phyloP scores from a whole-genome alignment of 2,113 vertebrate genomes.

The Mus musculus region DNA sequence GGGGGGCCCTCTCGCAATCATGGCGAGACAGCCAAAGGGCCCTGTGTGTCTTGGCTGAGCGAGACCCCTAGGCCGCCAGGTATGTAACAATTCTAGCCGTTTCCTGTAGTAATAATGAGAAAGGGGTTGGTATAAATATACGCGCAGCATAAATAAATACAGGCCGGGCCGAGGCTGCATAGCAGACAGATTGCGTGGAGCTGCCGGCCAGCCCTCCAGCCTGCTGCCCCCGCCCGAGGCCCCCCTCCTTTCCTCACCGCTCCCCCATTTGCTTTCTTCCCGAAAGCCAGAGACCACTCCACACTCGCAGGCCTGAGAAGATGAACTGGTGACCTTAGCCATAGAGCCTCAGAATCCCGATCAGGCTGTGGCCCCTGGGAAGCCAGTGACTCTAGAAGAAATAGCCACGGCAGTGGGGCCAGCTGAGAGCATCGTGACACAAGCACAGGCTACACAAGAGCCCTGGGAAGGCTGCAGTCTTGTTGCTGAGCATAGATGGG shows the following conservation, averaged over 20 bases:
- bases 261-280: conserved; percentile 81
- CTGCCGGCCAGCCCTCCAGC: conserved; percentile 69
- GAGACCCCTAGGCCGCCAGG: conserved; percentile 82
- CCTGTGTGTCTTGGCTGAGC: conserved; percentile 84
- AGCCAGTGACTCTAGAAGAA: background rate
- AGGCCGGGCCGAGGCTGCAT: conserved; percentile 80
- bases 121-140: conserved; percentile 82
- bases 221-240: conserved; percentile 53
- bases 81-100: conserved; percentile 88
- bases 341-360: background rate
- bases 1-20: conserved; percentile 41
- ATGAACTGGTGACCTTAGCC: background rate
- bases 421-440: background rate
- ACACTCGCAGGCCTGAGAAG: conserved; percentile 45
- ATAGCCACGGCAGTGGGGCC: rapidly evolving
- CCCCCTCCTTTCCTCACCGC: background rate
- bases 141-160: conserved; percentile 83
- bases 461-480: background rate
- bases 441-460: rapidly evolving
- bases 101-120: conserved; percentile 86
- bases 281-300: conserved; percentile 64
- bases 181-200: conserved; percentile 89
- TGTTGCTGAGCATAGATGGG: background rate
- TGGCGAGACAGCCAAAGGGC: conserved; percentile 65
- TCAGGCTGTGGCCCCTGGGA: background rate